phyloP scores from a whole-genome alignment of 2,797 vertebrate genomes.

The Gadopsis marmoratus region DNA sequence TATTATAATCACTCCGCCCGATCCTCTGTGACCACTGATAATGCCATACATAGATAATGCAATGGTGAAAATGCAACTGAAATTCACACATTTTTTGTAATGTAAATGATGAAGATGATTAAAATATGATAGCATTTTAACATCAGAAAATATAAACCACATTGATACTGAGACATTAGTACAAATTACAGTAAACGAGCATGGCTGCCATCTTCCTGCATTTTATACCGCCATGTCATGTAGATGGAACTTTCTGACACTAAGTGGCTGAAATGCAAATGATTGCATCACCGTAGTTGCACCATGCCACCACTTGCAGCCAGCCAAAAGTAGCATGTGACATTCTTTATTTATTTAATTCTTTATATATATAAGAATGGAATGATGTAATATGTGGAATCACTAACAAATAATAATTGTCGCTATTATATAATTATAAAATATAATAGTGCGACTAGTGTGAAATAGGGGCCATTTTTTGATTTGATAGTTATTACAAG shows the following conservation, averaged over 20 bases:
- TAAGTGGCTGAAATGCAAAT: not conserved
- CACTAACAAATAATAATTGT: no score
- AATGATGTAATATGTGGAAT: not conserved
- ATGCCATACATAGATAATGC: slow-evolving; percentile 27
- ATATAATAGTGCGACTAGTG: no score
- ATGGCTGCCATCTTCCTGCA: not conserved
- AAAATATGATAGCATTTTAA: slow-evolving; percentile 6
- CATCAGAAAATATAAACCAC: slow-evolving; percentile 8
- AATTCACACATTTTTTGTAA: slow-evolving; percentile 20
- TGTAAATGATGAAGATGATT: slow-evolving; percentile 5
- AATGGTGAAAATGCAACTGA: not conserved
- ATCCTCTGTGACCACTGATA: slow-evolving; percentile 35
- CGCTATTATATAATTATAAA: no score
- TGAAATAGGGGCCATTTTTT: no score
- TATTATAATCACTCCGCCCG: not conserved
- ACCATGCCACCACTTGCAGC: not conserved
- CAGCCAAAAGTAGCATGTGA: not conserved
- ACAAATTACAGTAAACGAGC: slow-evolving; percentile 8
- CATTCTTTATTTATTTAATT: not conserved
- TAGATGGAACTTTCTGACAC: not conserved
- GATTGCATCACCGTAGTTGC: not conserved
- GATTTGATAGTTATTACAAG: not conserved
- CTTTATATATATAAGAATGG: not conserved
- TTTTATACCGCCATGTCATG: not conserved
- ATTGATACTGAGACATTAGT: slow-evolving; percentile 13